Conservation (phyloP, 1,140 invertebrate genomes). For the Cydia strobilella region DNA sequence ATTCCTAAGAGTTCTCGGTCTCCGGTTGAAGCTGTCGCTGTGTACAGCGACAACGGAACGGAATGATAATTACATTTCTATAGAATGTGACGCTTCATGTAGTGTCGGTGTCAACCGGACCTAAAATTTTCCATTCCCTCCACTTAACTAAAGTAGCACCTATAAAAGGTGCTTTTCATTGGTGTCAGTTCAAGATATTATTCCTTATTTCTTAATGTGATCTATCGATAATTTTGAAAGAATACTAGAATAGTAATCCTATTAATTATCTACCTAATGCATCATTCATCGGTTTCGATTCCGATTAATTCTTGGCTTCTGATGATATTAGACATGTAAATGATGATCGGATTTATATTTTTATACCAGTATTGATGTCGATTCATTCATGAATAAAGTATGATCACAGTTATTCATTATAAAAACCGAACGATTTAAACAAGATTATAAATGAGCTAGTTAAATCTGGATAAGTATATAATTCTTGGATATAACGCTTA, state of each 20-base stretch:
- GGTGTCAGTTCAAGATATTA: too few species aligned
- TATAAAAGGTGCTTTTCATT: too few species aligned
- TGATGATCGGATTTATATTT: conserved; percentile 61
- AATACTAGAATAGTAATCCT: background rate
- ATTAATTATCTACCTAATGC: conserved; percentile 49
- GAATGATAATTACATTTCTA: too few species aligned
- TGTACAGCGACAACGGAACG: too few species aligned
- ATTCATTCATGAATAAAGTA: conserved; percentile 41
- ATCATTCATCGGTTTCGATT: conserved; percentile 71
- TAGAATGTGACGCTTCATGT: too few species aligned
- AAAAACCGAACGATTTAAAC: conserved; percentile 29
- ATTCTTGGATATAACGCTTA: background rate
- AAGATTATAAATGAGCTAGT: background rate
- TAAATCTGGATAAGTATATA: background rate
- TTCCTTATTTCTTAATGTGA: too few species aligned
- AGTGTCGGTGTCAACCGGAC: too few species aligned
- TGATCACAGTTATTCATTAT: conserved; percentile 49
- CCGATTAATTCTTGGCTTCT: conserved; percentile 64
- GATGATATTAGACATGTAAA: conserved; percentile 71
- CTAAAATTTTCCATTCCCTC: too few species aligned
- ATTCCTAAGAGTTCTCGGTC: background rate
- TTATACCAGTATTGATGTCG: conserved; percentile 59
- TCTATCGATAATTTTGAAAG: background rate
- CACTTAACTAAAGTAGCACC: too few species aligned
- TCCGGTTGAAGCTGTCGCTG: too few species aligned